phyloP scores from a whole-genome alignment of 1,140 invertebrate species.

The Pissodes strobi region DNA sequence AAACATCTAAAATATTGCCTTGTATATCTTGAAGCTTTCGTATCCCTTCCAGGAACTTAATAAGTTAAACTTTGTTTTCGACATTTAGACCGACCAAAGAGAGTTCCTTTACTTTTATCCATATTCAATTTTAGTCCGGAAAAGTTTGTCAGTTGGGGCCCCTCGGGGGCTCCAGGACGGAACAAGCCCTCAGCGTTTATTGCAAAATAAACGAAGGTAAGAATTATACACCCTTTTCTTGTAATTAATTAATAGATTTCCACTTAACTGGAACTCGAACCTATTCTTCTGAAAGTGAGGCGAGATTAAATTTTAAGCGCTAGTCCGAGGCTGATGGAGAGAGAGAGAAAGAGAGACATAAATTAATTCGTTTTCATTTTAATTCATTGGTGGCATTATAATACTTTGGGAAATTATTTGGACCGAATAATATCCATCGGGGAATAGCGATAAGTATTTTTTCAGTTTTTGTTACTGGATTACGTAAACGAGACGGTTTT shows the following conservation, averaged over 20 bases:
- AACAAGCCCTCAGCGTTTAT: conserved; percentile 26
- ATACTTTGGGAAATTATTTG: neutral
- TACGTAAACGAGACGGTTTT: too few relatives aligned
- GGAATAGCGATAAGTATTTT: too few relatives aligned
- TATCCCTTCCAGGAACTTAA: conserved; percentile 7
- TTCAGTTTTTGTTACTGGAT: too few relatives aligned
- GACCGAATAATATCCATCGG: too few relatives aligned
- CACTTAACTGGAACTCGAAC: conserved; percentile 30
- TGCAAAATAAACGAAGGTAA: conserved; percentile 42
- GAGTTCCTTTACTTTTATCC: conserved; percentile 45
- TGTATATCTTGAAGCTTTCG: too few relatives aligned
- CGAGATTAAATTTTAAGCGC: conserved; percentile 34
- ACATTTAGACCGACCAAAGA: conserved; percentile 19
- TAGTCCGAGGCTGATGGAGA: conserved; percentile 24
- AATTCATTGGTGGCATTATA: conserved; percentile 13
- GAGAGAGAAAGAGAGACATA: too few relatives aligned
- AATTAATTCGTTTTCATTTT: conserved; percentile 33
- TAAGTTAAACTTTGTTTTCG: conserved; percentile 30
- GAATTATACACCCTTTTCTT: conserved; percentile 39
- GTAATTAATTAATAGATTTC: conserved; percentile 41
- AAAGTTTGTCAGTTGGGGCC: conserved; percentile 44
- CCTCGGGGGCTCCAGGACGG: conserved; percentile 23
- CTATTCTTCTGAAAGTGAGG: conserved; percentile 26
- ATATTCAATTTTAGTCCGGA: conserved; percentile 48
- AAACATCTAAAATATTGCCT: too few relatives aligned